These are phyloP conservation scores for Cyclophora punctaria DNA, from an alignment of 2,888 invertebrate species.

Conservation along the genomic window DNA sequence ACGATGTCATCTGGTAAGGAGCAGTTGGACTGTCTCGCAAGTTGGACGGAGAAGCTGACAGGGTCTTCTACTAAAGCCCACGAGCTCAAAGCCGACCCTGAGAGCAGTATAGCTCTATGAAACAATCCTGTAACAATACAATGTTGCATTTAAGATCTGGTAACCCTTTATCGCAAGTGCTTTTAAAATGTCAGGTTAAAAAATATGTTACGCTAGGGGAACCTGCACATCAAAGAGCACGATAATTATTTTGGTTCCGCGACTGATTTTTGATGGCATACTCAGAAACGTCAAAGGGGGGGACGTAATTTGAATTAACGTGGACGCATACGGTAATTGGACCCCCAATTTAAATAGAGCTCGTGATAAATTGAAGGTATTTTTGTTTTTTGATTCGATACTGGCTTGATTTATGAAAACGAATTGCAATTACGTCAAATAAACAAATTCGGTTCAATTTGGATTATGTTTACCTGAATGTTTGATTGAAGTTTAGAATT, in stretches of 20 bases:
- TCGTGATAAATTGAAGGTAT: constrained; percentile 3
- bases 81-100: constrained; percentile 90
- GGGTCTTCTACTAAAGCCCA: constrained; percentile 94
- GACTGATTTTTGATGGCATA: constrained; percentile 1
- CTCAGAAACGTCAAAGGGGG: constrained; percentile 9
- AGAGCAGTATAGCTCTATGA: constrained; percentile 89
- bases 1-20: constrained; percentile 87
- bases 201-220: neutral
- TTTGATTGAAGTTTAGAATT: too few species aligned
- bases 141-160: neutral
- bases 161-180: neutral
- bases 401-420: neutral
- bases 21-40: constrained; percentile 88
- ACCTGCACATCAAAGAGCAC: neutral
- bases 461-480: too few species aligned
- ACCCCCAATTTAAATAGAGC: constrained; percentile 11
- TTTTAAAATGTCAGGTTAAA: neutral
- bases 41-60: constrained; percentile 86
- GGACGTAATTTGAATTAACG: constrained; percentile 11
- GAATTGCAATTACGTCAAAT: neutral
- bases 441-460: neutral
- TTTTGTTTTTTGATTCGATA: neutral
- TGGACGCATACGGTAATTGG: constrained; percentile 13
- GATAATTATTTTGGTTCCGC: constrained; percentile 2
- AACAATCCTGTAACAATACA: constrained; percentile 80